phyloP scores from a whole-genome alignment of 2,113 vertebrate genomes.

The Pangasianodon gigas region DNA sequence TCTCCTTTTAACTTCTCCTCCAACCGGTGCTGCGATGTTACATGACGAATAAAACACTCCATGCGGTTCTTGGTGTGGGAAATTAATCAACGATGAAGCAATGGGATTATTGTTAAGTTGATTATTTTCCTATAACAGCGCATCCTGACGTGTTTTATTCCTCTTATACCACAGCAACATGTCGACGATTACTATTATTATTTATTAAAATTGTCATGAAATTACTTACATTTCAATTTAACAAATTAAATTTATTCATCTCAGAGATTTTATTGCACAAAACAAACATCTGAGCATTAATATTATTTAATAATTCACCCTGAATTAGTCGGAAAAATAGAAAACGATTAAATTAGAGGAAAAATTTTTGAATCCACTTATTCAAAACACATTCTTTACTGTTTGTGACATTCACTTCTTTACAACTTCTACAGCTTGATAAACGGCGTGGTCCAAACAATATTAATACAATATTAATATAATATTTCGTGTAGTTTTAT shows the following conservation, averaged over 20 bases:
- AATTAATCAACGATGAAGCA: not conserved
- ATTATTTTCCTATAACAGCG: not conserved
- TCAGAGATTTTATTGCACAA: not conserved
- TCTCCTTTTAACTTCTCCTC: not conserved
- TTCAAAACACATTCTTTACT: no score
- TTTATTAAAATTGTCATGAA: not conserved
- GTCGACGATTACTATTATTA: no score
- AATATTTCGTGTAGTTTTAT: no score
- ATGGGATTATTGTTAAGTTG: not conserved
- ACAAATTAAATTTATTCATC: not conserved
- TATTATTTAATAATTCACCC: not conserved
- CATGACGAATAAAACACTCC: not conserved
- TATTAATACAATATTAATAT: no score
- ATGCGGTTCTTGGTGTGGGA: not conserved
- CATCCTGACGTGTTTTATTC: no score
- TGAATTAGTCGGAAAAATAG: no score
- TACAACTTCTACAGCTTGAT: no score
- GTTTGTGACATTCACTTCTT: no score
- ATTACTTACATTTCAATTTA: not conserved
- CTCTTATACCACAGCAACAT: no score
- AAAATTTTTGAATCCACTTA: no score
- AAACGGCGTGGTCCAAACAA: no score
- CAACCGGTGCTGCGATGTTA: not conserved
- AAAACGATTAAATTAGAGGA: no score
- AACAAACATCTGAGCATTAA: not conserved